Conservation (phyloP, 2,888 invertebrate genomes). For the Trissolcus japonicus region DNA sequence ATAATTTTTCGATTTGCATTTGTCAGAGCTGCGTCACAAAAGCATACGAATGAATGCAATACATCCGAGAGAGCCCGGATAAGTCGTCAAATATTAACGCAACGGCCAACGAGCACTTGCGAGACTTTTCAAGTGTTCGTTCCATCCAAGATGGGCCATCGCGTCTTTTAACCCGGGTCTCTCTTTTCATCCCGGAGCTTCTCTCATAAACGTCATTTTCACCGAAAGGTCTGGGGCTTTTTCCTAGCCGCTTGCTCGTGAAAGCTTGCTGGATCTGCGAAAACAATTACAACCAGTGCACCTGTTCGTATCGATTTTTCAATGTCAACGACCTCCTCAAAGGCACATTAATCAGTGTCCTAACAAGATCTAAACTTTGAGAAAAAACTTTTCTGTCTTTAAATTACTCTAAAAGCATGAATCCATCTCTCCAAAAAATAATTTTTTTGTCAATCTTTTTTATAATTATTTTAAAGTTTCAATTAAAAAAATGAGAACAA, state of each 20-base stretch:
- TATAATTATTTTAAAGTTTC: too few relatives aligned
- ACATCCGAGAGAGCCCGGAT: conserved; percentile 32
- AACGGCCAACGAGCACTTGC: conserved; percentile 38
- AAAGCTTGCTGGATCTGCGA: conserved; percentile 36
- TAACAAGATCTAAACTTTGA: conserved; percentile 4
- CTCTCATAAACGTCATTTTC: conserved; percentile 34
- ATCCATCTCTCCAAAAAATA: too few relatives aligned
- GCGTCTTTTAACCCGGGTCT: conserved; percentile 8
- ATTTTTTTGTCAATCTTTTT: too few relatives aligned
- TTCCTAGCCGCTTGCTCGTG: conserved; percentile 25
- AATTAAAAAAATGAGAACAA: too few relatives aligned
- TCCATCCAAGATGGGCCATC: conserved; percentile 44
- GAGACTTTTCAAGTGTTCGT: conserved; percentile 46
- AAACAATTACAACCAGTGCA: conserved; percentile 41
- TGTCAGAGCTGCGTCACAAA: conserved; percentile 20
- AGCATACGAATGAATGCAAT: conserved; percentile 31
- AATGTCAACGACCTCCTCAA: conserved; percentile 42
- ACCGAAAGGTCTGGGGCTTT: conserved; percentile 24
- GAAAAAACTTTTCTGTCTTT: background rate
- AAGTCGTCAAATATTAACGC: conserved; percentile 47
- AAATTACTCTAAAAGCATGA: too few relatives aligned
- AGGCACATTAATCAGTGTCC: conserved; percentile 34
- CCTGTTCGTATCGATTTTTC: conserved; percentile 41
- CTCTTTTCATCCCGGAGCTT: conserved; percentile 8
- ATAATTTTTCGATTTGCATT: conserved; percentile 34